Percentiles rank a stretch among this genome's conserved stretches.
phyloP scores from a whole-genome alignment of 2,113 vertebrate genomes.

The Coracopsis vasa region DNA sequence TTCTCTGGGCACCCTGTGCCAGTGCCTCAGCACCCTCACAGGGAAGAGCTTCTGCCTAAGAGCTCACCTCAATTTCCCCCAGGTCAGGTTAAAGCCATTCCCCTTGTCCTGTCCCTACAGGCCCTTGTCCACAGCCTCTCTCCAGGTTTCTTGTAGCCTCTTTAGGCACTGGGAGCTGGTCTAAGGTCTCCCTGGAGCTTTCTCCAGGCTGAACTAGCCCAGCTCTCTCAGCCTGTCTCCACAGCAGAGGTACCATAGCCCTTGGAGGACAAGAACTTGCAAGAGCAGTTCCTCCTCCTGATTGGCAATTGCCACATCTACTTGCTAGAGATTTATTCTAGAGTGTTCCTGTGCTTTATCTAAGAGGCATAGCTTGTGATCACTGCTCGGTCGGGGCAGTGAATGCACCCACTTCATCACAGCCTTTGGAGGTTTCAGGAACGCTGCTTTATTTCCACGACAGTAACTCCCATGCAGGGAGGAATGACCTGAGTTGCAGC shows the following conservation, averaged over 20 bases:
- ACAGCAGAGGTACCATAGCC: neutral
- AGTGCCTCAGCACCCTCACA: no score
- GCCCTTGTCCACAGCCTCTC: neutral
- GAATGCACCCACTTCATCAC: fast-evolving
- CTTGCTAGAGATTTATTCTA: neutral
- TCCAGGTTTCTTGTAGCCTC: neutral
- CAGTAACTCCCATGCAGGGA: neutral
- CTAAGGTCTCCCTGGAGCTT: neutral
- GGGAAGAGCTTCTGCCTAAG: no score
- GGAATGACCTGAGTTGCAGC: neutral
- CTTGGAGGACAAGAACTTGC: neutral
- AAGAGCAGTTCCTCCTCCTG: neutral
- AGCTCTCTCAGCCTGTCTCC: neutral
- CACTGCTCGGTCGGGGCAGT: neutral
- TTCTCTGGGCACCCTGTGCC: no score
- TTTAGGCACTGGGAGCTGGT: neutral
- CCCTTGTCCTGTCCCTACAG: neutral
- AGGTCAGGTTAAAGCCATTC: no score
- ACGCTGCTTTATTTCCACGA: fast-evolving
- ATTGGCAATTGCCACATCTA: neutral
- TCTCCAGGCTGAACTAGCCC: neutral
- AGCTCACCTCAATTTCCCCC: no score
- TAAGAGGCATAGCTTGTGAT: neutral
- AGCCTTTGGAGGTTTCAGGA: neutral
- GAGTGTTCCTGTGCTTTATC: neutral